Base-by-base conservation (phyloP, 1,140 invertebrate genomes). In the Trichonephila inaurata region DNA sequence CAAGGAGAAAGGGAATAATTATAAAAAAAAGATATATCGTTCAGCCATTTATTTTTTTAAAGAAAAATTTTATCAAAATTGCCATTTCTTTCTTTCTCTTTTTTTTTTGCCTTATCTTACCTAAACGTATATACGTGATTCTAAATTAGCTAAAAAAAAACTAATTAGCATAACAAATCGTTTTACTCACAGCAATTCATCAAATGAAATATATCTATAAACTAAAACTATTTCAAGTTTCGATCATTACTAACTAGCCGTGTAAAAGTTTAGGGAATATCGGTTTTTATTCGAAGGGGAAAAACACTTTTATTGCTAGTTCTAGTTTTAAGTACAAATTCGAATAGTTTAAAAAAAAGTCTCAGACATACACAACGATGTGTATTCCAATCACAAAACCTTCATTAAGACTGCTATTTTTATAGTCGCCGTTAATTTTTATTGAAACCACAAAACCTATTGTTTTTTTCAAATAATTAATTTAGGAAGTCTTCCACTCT, bases 121-220 rank as follows among this genome's bases (percentile, higher is more conserved):
- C 16, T 6, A 64, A 64, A 16, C 18, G 21, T 64, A 16, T 21
- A 64, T 64, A 10, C 33, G 72, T 40, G 72, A 77, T 77, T 77
- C 72, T 40, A 33, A 77, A 40, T 77, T 21, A 77, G 72, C 1
- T 40, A 40, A 40, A 77, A 28, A 40, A 33, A 28, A 18, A 4
- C 28, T 28, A 77, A 77, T 77, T 77, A 77, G 72, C 72, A 77
- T 77, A 77, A 77, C 33, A 77, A 77, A 77, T 77, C 33, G 16
- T 40, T 18, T 18, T 16, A 19, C 72, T 33, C 4, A 28, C 28
- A 19, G 14, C 33, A 77, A 77, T 77, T 77, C 33, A 77, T 77
- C 72, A 77, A 77, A 40, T 16, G 72, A 16, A 51, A 40, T 77
- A 14, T 77, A 24, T 4, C 72, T 77, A 77, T 40, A 40, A 77